Conservation (phyloP, 2,113 vertebrate species). For the Pavo muticus region DNA sequence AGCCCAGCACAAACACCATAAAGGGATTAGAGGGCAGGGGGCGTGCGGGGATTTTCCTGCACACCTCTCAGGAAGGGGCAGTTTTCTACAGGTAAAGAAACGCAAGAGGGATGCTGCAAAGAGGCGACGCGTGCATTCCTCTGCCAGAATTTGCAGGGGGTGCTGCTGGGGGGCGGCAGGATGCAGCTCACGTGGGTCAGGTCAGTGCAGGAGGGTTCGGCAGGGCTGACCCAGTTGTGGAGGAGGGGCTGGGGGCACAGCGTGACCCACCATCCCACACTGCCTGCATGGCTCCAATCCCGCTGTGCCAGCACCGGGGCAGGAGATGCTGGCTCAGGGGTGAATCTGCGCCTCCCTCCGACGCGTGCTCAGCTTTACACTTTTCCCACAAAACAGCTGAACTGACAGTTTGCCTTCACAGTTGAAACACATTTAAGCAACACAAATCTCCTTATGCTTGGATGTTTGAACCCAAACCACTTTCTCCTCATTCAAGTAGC, state of each 20-base stretch:
- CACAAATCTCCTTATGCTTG: neutral
- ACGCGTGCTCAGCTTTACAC: accelerated
- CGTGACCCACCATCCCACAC: too few relatives aligned
- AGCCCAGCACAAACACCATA: conserved; percentile 53
- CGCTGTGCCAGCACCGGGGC: neutral
- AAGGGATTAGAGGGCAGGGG: conserved; percentile 46
- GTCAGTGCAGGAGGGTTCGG: neutral
- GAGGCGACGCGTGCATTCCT: accelerated
- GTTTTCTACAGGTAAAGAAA: neutral
- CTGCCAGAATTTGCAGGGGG: neutral
- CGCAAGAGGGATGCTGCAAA: accelerated
- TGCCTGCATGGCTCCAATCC: neutral
- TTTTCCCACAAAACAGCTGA: neutral
- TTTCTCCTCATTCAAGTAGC: neutral
- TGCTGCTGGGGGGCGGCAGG: neutral
- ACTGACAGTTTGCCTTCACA: neutral
- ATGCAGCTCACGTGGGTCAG: neutral
- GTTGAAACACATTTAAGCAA: neutral
- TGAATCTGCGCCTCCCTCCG: neutral
- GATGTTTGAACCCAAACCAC: neutral
- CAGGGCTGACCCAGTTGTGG: neutral
- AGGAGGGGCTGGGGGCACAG: too few relatives aligned
- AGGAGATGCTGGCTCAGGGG: neutral
- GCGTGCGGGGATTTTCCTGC: neutral
- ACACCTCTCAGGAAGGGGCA: accelerated